Evolutionary conservation across 1,140 invertebrate genomes (phyloP).

Genomic region (Musca domestica): DNA sequence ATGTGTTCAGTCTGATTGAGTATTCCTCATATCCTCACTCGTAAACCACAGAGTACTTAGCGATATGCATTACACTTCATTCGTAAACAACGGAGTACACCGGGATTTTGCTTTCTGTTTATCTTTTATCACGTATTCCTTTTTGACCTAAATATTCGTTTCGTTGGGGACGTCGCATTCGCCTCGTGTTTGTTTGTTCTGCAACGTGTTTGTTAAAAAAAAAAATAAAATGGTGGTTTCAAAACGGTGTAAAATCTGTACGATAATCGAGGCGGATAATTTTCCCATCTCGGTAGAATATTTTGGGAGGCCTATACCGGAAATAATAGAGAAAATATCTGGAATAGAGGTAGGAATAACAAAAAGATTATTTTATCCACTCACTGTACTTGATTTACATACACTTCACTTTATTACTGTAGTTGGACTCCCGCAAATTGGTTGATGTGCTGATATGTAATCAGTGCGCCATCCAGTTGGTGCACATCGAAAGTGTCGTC

Average conservation of each 20-base stretch:
- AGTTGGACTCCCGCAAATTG: slow-evolving; percentile 1
- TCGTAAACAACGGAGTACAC: no score
- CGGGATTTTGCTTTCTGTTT: no score
- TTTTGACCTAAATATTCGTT: no score
- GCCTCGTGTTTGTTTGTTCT: no score
- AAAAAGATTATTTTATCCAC: not conserved
- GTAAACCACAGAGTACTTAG: no score
- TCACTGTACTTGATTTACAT: not conserved
- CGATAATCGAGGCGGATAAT: not conserved
- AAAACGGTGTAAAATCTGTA: slow-evolving; percentile 10
- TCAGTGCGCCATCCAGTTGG: not conserved
- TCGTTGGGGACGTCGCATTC: no score
- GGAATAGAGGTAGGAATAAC: slow-evolving; percentile 10
- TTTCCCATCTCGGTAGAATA: not conserved
- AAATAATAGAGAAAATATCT: slow-evolving; percentile 1
- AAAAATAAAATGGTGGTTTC: slow-evolving; percentile 19
- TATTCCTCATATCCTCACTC: no score
- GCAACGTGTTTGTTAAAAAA: no score
- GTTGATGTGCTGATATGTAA: slow-evolving; percentile 1
- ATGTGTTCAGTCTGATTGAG: no score
- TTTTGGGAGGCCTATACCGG: not conserved
- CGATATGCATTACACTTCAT: no score
- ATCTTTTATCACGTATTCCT: no score
- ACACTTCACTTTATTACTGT: no score
- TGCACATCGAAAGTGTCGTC: not conserved